Base-by-base conservation (phyloP, 2,797 vertebrate genomes). In the Molothrus aeneus region DNA sequence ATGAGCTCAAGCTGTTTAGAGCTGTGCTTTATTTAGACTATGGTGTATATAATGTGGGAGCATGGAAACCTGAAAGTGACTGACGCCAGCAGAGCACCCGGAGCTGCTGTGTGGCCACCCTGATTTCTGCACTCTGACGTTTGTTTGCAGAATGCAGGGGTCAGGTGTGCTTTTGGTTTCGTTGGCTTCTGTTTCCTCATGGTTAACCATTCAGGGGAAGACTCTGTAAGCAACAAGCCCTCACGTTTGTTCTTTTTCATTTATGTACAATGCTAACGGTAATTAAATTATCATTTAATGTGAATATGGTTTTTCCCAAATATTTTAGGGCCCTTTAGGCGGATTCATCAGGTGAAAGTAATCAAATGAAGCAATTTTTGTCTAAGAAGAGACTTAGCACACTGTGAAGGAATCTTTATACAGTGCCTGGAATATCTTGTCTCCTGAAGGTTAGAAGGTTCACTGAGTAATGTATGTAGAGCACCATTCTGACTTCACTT, bases 1-100 rank as follows among this genome's bases (percentile, higher is more conserved):
- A 40, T 20, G 63, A 96, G 63, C 61, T 96, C 61, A 70, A 47
- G 74, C 86, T 94, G 74, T 85, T 85, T 80, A 3, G 89, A 51
- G 42, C 53, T 36, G 51, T 65, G 72, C 79, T 94, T 89, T 93
- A 90, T 91, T 93, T 93, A 56, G 72, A 11, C 36, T 32, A 17
- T 71, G 50, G 50, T 47, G 8, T 83, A 48, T 50, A 12, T 47
- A 24, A 54, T 8, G 57, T 73, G 73, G 74, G 75, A 87, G 50
- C 17, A 65, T 70, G 60, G 57, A 54, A 71, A 53, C 7, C 50
- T 3, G 0, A 17, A 20, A 40, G 47, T 60, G 32, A 6, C 56
- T 54, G 72, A 61, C 0, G 2, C 50, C 78, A 81, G 47, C 45
- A 71, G 86, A 66, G 53, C 24, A 0, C 38, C 86, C 21, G 34